Percentiles rank a stretch among this genome's conserved stretches.
Evolutionary conservation across 2,888 invertebrate species (phyloP).

Genomic region (Synanthedon myopaeformis): DNA sequence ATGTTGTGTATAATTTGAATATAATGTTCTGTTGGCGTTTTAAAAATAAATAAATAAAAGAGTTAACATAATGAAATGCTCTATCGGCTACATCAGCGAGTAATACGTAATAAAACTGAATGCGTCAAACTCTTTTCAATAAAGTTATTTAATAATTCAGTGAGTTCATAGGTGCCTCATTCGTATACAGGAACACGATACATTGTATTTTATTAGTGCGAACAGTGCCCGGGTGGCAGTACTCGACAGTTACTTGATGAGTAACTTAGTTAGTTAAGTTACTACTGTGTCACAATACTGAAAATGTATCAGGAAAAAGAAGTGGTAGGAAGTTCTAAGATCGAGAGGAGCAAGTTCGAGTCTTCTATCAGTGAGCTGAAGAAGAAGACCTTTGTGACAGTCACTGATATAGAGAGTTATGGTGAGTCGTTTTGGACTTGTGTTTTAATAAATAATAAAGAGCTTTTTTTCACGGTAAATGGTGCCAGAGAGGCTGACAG

Average conservation of each 20-base stretch:
- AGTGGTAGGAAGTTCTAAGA: constrained; percentile 15
- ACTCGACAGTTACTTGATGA: constrained; percentile 1
- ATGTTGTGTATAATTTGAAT: not conserved
- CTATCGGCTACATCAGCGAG: not conserved
- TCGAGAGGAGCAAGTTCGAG: constrained; percentile 52
- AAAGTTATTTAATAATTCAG: constrained; percentile 42
- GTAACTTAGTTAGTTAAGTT: not conserved
- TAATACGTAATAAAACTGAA: not conserved
- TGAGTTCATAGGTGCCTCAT: constrained; percentile 47
- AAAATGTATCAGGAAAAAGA: constrained; percentile 45
- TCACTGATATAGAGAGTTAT: constrained; percentile 43
- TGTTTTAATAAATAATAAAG: too few relatives aligned
- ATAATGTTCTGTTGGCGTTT: not conserved
- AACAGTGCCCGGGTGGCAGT: constrained; percentile 2
- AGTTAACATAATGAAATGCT: not conserved
- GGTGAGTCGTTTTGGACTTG: constrained; percentile 25
- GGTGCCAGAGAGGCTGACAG: too few relatives aligned
- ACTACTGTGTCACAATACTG: not conserved
- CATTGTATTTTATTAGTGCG: constrained; percentile 7
- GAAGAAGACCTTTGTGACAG: constrained; percentile 48
- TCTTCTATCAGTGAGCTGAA: constrained; percentile 56
- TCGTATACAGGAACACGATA: constrained; percentile 25
- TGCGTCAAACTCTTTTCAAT: not conserved
- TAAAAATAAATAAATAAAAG: not conserved
- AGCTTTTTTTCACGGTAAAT: too few relatives aligned